Base-by-base conservation (phyloP, 64 coral and sea anemone genomes). In the Montipora efflorescens region DNA sequence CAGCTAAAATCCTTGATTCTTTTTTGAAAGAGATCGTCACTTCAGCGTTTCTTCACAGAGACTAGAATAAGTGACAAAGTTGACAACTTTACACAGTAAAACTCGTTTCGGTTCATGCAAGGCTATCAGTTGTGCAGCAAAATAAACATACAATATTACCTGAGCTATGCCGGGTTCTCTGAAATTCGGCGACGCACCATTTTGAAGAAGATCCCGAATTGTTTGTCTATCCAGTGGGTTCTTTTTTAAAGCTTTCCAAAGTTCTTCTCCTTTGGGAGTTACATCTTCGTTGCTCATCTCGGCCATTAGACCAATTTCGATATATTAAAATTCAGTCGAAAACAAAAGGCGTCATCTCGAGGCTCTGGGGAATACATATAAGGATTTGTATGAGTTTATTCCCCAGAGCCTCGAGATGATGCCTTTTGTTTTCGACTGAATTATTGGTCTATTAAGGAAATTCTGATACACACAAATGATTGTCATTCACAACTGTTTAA, bases 151-250 rank as follows among this genome's bases (percentile, higher is more conserved):
- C 53, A 57, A 14, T 11, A 12, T 64, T 16, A 64, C 61, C 61
- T 16, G 5, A 55, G 47, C 21, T 12, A 3, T 61, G 10, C 10
- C 21, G 5, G 79, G 79, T 61, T 82, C 79, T 82, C 79, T 55
- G 21, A 82, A 82, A 61, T 82, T 82, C 4, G 79, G 16, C n/a
- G 79, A 53, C n/a, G 79, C 79, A 2, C 79, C 21, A 43, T 62
- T 25, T 5, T 14, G 3, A 12, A 82, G 79, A 44, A 82, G 79
- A 8, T 11, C 3, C 21, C 4, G n/a, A 36, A 82, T 36, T 1
- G 3, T 11, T 82, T 82, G 11, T 10, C 6, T 20, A 5, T 82
- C 79, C 10, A 44, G 2, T 2, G 55, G 52, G 19, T 64, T 14
- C 1, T 25, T 43, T 62, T 61, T 36, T 5, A 82, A 43, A 62